These are phyloP conservation scores for Spondyliosoma cantharus DNA, from an alignment of 2,797 vertebrate species.

Conservation along the genomic window DNA sequence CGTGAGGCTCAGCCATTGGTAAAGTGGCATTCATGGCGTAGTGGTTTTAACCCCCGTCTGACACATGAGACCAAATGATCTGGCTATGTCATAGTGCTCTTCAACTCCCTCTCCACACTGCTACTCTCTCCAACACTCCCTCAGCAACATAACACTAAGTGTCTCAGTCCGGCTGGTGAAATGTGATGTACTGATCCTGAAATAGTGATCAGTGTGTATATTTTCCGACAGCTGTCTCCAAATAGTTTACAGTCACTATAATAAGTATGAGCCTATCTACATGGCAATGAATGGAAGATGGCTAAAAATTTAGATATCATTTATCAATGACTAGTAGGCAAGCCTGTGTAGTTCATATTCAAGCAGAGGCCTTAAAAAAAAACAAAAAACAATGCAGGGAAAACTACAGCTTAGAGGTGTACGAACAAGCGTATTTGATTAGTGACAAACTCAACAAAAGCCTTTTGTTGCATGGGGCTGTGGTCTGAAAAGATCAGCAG, in stretches of 20 bases:
- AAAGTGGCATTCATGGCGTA: not conserved
- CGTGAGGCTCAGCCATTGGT: slow-evolving; percentile 18
- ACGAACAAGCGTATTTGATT: slow-evolving; percentile 19
- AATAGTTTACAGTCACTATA: slow-evolving; percentile 62
- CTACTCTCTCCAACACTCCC: slow-evolving; percentile 26
- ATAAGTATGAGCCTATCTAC: slow-evolving; percentile 50
- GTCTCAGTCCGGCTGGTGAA: slow-evolving; percentile 48
- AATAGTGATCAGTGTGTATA: slow-evolving; percentile 54
- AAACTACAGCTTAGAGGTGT: slow-evolving; percentile 7
- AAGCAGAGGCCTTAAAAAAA: not conserved
- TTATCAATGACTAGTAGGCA: slow-evolving; percentile 14
- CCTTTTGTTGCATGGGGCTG: not conserved
- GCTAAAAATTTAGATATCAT: slow-evolving; percentile 20
- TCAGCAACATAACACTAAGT: slow-evolving; percentile 46
- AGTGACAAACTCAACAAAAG: slow-evolving; percentile 24
- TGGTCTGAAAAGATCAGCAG: not conserved
- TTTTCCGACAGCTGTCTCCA: slow-evolving; percentile 74
- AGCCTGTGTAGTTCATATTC: not conserved
- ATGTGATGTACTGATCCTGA: slow-evolving; percentile 54
- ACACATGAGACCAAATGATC: slow-evolving; percentile 37
- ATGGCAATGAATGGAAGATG: slow-evolving; percentile 52
- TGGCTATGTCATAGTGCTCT: slow-evolving; percentile 17
- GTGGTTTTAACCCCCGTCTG: slow-evolving; percentile 13
- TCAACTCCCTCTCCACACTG: slow-evolving; percentile 23
- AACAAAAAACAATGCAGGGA: slow-evolving; percentile 7